Conservation (phyloP, 1,140 invertebrate species). For the Acromyrmex echinatior region DNA sequence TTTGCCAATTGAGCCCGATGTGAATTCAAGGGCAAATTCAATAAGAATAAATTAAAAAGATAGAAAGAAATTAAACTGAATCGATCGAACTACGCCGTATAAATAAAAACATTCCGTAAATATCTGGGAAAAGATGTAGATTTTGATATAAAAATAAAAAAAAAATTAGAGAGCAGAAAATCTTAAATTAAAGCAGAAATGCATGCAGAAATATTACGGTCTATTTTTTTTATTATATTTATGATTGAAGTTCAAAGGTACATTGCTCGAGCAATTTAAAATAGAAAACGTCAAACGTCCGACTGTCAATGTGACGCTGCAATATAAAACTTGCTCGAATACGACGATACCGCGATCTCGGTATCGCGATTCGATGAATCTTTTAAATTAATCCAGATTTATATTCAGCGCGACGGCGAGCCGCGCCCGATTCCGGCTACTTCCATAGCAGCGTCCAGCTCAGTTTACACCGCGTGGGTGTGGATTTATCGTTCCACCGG, state of each 20-base stretch:
- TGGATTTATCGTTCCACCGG: slow-evolving; percentile 74
- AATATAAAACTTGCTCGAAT: neutral
- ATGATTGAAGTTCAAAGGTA: neutral
- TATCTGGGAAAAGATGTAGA: neutral
- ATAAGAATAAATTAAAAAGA: slow-evolving; percentile 3
- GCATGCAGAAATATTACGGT: neutral
- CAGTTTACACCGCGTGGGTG: slow-evolving; percentile 77
- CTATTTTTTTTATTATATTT: neutral
- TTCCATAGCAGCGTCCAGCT: slow-evolving; percentile 62
- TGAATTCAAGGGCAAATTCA: slow-evolving; percentile 18
- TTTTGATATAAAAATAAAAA: neutral
- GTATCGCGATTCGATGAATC: slow-evolving; percentile 59
- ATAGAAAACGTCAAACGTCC: neutral
- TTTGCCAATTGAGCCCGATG: slow-evolving; percentile 49
- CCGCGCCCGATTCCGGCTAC: slow-evolving; percentile 61
- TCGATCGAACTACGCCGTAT: neutral
- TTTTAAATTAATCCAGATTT: slow-evolving; percentile 74
- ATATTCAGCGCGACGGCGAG: slow-evolving; percentile 48
- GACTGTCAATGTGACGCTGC: neutral
- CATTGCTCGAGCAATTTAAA: neutral
- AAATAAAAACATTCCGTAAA: neutral
- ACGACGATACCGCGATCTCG: slow-evolving; percentile 51
- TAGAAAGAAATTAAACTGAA: neutral
- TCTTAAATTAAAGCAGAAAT: neutral
- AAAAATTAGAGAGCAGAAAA: neutral